Base-by-base conservation (phyloP, 2,888 invertebrate species). In the Tridacna gigas region DNA sequence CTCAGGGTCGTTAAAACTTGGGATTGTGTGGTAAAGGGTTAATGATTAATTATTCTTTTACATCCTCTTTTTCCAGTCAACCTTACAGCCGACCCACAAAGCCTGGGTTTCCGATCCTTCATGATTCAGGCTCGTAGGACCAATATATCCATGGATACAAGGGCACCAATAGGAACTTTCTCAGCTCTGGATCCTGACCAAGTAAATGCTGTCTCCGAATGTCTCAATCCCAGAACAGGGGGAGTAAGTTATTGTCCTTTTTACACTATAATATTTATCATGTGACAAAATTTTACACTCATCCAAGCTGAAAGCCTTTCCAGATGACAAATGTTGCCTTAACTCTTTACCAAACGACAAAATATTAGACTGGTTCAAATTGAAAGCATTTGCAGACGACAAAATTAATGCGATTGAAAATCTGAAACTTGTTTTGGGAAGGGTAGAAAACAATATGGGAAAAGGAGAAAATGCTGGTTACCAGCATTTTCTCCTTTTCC, bases 101-200 rank as follows among this genome's bases (percentile, higher is more conserved):
- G 69, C 20, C 76, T 73, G 67, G 45, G 74, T 28, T 92, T 92
- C 86, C 87, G 88, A 15, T 85, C 90, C 60, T 92, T 92, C 75
- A 90, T 92, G 88, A 82, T 93, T 28, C 89, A 89, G 78, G 93
- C 92, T 13, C 80, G 84, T 5, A 77, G 86, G 71, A 80, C 69
- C 12, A 80, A 88, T 60, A 13, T 18, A 3, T 28, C 61, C 15
- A 22, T 25, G 15, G 77, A 82, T 51, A 84, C 60, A 28, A 71
- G 56, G 2, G 82, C 84, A 69, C 82, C 88, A 51, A 84, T 88
- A n/a, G 88, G 88, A 65, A 74, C 67, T 11, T 88, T 88, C 65
- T 67, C 51, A n/a, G 73, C 77, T 15, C 48, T 88, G 26, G 82
- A 80, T 71, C 28, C 77, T 15, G 51, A 79, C 20, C 26, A 60